Base-by-base conservation (phyloP, 2,888 invertebrate genomes). In the Hermaeophaga mercurialis region DNA sequence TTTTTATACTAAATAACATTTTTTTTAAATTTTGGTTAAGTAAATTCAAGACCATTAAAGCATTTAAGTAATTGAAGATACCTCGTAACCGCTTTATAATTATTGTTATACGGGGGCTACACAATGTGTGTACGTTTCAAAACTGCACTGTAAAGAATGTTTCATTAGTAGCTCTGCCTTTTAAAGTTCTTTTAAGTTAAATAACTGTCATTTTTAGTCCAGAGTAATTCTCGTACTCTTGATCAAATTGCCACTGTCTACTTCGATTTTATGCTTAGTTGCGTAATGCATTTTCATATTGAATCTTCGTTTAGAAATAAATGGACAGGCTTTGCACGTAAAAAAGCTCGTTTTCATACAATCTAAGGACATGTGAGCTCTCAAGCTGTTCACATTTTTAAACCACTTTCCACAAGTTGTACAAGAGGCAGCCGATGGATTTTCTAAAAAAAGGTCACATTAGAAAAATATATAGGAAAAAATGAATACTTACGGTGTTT, bases 301-400 rank as follows among this genome's bases (percentile, higher is more conserved):
- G 54, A 68, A 72, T 49, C 68, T 66, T 28, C 72, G 57, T 34
- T 69, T 69, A 3, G 70, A 66, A 7, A 62, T 64, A 26, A 71
- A 72, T 3, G 64, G 61, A 46, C 72, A 70, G 4, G 62, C 50
- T 4, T 56, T 46, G 53, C 72, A 72, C 2, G 52, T 56, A 41
- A 68, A 67, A 6, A 58, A 53, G 41, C 57, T 64, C 2, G 61
- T 54, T 47, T 68, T 70, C 45, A 66, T 64, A 54, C 73, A 73
- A 48, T 73, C 73, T 46, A 71, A 59, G 1, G 69, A 70, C n/a
- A 65, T 65, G 50, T 74, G 74, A 1, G 70, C 69, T 18, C 70
- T 63, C 39, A 74, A 55, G 48, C 71, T 72, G 54, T 70, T 69
- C 19, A 61, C 57, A 52, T 73, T 73, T 60, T 74, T 73, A 56